Evolutionary conservation across 23 tunicate genomes (phyloP).

Genomic region (Pegea sp.): DNA sequence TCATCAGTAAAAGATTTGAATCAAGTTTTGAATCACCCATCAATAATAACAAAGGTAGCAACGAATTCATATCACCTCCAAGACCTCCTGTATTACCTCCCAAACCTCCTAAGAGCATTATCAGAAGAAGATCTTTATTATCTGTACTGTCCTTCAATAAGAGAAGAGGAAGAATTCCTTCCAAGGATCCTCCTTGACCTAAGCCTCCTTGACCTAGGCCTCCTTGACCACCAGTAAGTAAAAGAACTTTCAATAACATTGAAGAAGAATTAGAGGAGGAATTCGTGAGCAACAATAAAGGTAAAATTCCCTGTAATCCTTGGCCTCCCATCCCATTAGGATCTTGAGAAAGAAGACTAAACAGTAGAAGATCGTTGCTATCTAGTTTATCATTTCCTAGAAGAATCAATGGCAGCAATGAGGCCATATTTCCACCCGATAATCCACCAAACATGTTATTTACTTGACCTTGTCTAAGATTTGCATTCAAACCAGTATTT

Average conservation of each 20-base stretch:
- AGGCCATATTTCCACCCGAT: not conserved
- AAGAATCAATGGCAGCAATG: not conserved
- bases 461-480: too few species aligned
- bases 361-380: not conserved
- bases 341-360: not conserved
- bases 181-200: too few species aligned
- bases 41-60: too few species aligned
- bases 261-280: too few species aligned
- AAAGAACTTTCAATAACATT: too few species aligned
- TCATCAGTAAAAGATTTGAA: too few species aligned
- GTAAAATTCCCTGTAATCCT: not conserved
- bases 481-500: not conserved
- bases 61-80: too few species aligned
- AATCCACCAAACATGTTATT: too few species aligned
- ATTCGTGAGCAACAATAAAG: too few species aligned
- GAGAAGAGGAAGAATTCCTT: not conserved
- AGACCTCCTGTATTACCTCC: not conserved
- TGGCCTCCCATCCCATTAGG: not conserved
- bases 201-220: too few species aligned
- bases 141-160: not conserved
- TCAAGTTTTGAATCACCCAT: too few species aligned
- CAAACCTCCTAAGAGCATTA: not conserved
- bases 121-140: not conserved
- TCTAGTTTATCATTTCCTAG: not conserved
- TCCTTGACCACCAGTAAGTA: too few species aligned